These are phyloP conservation scores for Mamestra configurata DNA, from an alignment of 1,140 invertebrate species.

Conservation along the genomic window DNA sequence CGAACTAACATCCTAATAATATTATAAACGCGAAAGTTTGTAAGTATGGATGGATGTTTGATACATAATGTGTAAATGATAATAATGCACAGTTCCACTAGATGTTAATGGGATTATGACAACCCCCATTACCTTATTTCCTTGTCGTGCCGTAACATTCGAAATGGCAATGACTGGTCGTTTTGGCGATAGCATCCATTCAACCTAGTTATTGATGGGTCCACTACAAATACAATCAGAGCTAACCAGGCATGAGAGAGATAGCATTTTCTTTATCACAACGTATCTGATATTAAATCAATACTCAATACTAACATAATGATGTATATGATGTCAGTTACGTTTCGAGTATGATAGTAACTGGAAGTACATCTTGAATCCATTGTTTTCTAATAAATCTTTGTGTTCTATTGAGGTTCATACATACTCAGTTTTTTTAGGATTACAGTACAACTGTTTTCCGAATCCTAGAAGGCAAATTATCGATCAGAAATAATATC, in stretches of 20 bases:
- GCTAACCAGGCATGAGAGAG: conserved; percentile 7
- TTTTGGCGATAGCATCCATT: conserved; percentile 6
- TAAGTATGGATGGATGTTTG: no score
- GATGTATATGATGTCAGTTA: conserved; percentile 2
- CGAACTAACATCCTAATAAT: no score
- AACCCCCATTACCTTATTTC: conserved; percentile 24
- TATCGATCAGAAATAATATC: no score
- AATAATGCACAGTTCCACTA: not conserved
- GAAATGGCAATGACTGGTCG: conserved; percentile 27
- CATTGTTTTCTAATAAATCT: no score
- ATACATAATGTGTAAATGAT: no score
- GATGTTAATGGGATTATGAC: not conserved
- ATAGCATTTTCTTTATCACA: conserved; percentile 35
- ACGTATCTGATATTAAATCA: conserved; percentile 41
- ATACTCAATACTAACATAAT: conserved; percentile 37
- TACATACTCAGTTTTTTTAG: no score
- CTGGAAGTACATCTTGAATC: not conserved
- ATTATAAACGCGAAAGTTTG: no score
- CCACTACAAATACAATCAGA: conserved; percentile 24
- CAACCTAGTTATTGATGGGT: conserved; percentile 20
- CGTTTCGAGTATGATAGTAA: not conserved
- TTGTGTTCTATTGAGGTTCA: no score
- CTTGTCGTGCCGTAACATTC: conserved; percentile 21
- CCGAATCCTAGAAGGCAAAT: no score
- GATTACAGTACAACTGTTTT: no score